Conservation (phyloP, 1,140 invertebrate genomes). For the Notospermus geniculatus region DNA sequence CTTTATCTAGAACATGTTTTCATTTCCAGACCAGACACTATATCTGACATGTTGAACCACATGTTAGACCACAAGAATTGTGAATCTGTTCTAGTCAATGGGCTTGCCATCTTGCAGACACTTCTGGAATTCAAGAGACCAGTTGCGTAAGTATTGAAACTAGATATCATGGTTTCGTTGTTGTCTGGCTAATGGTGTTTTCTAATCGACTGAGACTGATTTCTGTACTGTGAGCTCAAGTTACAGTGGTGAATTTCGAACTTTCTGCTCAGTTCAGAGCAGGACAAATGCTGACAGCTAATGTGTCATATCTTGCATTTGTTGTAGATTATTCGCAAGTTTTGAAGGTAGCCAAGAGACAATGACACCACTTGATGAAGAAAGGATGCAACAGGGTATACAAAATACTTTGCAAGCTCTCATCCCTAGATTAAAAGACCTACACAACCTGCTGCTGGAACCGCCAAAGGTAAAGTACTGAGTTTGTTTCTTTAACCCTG, state of each 20-base stretch:
- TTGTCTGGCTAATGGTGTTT: no score
- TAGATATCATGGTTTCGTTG: no score
- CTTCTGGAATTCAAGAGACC: constrained; percentile 63
- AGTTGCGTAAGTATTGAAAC: constrained; percentile 48
- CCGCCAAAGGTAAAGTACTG: constrained; percentile 67
- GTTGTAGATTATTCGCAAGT: constrained; percentile 17
- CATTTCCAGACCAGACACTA: constrained; percentile 64
- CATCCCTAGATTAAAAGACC: constrained; percentile 67
- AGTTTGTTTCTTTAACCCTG: no score
- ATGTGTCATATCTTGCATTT: not conserved
- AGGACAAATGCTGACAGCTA: not conserved
- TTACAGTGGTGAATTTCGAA: no score
- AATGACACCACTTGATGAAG: constrained; percentile 51
- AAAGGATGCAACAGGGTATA: constrained; percentile 61
- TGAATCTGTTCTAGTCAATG: constrained; percentile 75
- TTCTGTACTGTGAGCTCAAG: no score
- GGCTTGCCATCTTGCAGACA: constrained; percentile 74
- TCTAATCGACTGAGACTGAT: no score
- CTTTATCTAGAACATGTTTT: constrained; percentile 18
- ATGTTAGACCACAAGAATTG: constrained; percentile 67
- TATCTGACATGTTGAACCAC: constrained; percentile 67
- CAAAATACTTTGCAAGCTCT: constrained; percentile 64
- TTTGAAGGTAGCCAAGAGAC: constrained; percentile 51
- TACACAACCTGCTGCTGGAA: constrained; percentile 69
- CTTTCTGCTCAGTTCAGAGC: not conserved